Conservation (phyloP, 2,113 vertebrate genomes). For the Gobiocypris rarus region DNA sequence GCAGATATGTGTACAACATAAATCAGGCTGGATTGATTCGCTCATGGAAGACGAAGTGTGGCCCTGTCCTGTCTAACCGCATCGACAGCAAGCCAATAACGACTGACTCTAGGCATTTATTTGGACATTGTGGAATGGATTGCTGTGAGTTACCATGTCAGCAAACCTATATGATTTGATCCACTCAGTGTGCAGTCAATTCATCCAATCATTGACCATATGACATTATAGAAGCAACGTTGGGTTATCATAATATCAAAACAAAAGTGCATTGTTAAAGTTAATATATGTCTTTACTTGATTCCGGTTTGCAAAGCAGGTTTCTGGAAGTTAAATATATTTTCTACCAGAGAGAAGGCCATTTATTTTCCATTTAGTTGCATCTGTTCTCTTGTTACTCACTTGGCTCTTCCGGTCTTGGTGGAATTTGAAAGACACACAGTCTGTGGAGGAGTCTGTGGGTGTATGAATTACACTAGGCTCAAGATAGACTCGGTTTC, state of each 20-base stretch:
- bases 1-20: conserved; percentile 1
- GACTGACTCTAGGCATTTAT: conserved; percentile 62
- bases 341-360: background rate
- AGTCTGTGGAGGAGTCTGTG: conserved; percentile 37
- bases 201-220: conserved; percentile 39
- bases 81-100: conserved; percentile 66
- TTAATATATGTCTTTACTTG: background rate
- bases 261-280: background rate
- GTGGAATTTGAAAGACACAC: conserved; percentile 14
- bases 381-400: conserved; percentile 39
- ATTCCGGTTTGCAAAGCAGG: background rate
- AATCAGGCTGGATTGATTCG: conserved; percentile 27
- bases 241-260: background rate
- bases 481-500: conserved; percentile 42
- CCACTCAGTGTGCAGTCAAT: conserved; percentile 31
- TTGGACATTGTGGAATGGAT: conserved; percentile 17
- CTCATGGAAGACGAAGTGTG: conserved; percentile 27
- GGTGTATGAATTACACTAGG: conserved; percentile 40
- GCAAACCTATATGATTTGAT: conserved; percentile 41
- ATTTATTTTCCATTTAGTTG: conserved; percentile 26
- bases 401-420: conserved; percentile 33
- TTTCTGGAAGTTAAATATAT: background rate
- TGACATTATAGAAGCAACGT: background rate
- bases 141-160: conserved; percentile 49
- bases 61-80: conserved; percentile 60